Percentiles rank a stretch among this genome's conserved stretches.
Conservation (phyloP, 2,888 invertebrate genomes). For the Congeria kusceri region DNA sequence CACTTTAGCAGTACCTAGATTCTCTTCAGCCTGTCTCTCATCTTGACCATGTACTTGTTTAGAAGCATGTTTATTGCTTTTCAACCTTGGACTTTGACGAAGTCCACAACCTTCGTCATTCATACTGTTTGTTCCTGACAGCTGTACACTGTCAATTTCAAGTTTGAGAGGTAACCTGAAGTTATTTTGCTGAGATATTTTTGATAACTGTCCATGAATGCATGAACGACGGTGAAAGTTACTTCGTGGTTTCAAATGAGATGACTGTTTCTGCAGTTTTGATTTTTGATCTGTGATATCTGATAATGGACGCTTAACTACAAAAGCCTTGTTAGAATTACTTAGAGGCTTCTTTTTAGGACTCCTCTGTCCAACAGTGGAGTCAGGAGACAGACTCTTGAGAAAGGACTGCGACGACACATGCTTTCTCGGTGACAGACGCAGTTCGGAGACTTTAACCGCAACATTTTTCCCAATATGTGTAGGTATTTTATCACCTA, state of each 20-base stretch:
- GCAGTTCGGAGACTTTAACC: slow-evolving; percentile 55
- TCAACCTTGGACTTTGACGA: slow-evolving; percentile 69
- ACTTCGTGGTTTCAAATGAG: background rate
- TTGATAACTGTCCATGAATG: slow-evolving; percentile 19
- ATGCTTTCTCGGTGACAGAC: slow-evolving; percentile 58
- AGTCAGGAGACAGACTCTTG: slow-evolving; percentile 33
- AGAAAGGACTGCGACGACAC: slow-evolving; percentile 58
- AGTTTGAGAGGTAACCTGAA: slow-evolving; percentile 36
- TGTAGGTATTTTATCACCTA: slow-evolving; percentile 59
- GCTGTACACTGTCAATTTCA: slow-evolving; percentile 42
- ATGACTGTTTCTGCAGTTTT: background rate
- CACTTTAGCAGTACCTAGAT: background rate
- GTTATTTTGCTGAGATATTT: slow-evolving; percentile 22
- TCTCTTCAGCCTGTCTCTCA: slow-evolving; percentile 22
- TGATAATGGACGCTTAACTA: background rate
- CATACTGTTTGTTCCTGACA: slow-evolving; percentile 7
- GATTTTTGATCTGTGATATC: background rate
- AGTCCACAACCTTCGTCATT: slow-evolving; percentile 19
- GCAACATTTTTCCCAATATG: slow-evolving; percentile 39
- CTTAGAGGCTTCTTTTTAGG: slow-evolving; percentile 30
- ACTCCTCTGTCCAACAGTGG: background rate
- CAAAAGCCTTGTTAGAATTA: background rate
- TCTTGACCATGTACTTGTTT: background rate
- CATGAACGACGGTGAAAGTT: slow-evolving; percentile 32
- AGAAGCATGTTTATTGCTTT: slow-evolving; percentile 30